Conservation (phyloP, 2,888 invertebrate genomes). For the Stenchaetothrips biformis region DNA sequence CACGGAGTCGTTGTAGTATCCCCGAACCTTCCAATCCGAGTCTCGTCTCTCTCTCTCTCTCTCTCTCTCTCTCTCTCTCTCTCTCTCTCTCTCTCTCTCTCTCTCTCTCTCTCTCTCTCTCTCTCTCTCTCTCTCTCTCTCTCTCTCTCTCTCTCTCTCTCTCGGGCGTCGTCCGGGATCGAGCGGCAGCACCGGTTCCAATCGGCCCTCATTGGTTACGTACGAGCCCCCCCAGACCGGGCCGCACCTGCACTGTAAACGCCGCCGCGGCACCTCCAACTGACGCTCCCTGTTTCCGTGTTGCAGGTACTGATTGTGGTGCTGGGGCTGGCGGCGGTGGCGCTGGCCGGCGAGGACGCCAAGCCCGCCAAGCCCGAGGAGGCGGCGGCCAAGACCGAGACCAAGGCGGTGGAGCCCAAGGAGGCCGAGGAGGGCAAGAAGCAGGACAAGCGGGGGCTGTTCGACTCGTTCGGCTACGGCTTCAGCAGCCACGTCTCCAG, state of each 20-base stretch:
- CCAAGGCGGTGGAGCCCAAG: too few species aligned
- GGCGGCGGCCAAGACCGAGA: conserved; percentile 29
- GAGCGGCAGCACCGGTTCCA: not conserved
- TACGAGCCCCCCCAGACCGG: conserved; percentile 37
- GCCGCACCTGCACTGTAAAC: too few species aligned
- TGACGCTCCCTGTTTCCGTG: not conserved
- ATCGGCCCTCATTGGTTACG: too few species aligned
- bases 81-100: too few species aligned
- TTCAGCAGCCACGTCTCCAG: conserved; percentile 37
- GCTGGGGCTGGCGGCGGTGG: conserved; percentile 26
- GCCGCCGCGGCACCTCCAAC: not conserved
- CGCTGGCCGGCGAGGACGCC: conserved; percentile 31
- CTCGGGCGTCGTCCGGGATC: not conserved
- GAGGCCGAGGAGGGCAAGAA: conserved; percentile 31
- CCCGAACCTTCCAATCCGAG: too few species aligned
- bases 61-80: too few species aligned
- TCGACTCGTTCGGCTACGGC: conserved; percentile 39
- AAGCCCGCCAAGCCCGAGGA: conserved; percentile 35
- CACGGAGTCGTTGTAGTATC: too few species aligned
- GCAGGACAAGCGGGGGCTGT: conserved; percentile 36
- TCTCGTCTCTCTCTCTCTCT: too few species aligned
- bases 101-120: too few species aligned
- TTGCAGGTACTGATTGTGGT: conserved; percentile 32
- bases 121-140: too few species aligned
- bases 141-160: too few species aligned